phyloP scores from a whole-genome alignment of 2,797 vertebrate genomes.

The Rhynchonycteris naso region DNA sequence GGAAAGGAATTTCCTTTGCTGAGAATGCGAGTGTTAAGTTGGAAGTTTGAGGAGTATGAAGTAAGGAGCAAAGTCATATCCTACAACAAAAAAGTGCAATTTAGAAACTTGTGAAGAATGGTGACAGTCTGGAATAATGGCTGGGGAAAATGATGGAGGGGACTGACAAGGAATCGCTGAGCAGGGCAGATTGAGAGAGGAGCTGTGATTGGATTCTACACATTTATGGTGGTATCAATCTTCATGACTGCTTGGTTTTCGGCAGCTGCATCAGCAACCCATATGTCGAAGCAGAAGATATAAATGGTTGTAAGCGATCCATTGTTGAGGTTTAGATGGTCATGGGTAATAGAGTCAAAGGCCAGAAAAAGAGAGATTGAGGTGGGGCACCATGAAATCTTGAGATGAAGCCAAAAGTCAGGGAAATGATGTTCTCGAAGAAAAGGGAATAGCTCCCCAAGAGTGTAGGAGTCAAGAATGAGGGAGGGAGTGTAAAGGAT shows the following conservation, averaged over 20 bases:
- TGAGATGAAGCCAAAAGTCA: neutral
- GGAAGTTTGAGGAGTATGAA: neutral
- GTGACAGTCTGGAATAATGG: neutral
- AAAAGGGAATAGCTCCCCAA: neutral
- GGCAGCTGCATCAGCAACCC: neutral
- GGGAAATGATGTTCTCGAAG: neutral
- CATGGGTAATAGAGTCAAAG: neutral
- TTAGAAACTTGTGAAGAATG: neutral
- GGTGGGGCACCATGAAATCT: neutral
- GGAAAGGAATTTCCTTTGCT: neutral
- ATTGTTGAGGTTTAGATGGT: neutral
- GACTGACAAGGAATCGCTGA: neutral
- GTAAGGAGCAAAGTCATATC: neutral
- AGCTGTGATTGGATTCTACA: neutral
- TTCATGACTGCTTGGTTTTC: constrained; percentile 28
- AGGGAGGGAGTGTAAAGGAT: neutral
- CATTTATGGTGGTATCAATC: neutral
- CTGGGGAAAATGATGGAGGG: neutral
- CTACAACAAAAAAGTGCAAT: neutral
- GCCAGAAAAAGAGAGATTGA: neutral
- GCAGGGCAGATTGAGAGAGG: neutral
- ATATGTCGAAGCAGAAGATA: neutral
- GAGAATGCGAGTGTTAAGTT: neutral
- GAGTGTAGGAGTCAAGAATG: neutral
- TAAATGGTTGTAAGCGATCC: neutral